phyloP scores from a whole-genome alignment of 2,888 invertebrate species.

The Habroteleia sp. region DNA sequence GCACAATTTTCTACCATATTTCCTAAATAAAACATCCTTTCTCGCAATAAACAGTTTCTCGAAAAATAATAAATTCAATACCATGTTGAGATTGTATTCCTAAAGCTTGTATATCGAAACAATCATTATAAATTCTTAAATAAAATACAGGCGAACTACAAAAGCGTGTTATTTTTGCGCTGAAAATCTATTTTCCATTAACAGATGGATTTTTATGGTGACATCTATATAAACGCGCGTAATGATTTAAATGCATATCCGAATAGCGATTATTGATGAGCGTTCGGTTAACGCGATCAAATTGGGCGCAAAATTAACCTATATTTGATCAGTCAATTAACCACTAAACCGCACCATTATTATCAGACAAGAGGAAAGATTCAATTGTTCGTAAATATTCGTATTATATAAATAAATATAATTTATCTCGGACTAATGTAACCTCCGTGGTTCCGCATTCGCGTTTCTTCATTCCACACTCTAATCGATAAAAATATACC shows the following conservation, averaged over 20 bases:
- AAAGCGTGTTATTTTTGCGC: conserved; percentile 23
- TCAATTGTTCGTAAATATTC: conserved; percentile 50
- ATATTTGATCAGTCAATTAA: conserved; percentile 53
- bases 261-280: conserved; percentile 36
- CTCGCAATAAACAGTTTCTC: conserved; percentile 36
- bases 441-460: conserved; percentile 11
- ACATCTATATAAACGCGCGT: conserved; percentile 11
- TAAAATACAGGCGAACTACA: conserved; percentile 6
- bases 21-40: conserved; percentile 44
- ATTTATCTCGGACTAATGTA: conserved; percentile 47
- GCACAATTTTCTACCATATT: conserved; percentile 44
- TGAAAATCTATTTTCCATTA: conserved; percentile 37
- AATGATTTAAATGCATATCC: conserved; percentile 53
- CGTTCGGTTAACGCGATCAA: conserved; percentile 44
- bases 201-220: conserved; percentile 25
- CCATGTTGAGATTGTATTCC: conserved; percentile 25
- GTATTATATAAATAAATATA: conserved; percentile 61
- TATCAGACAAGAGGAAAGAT: conserved; percentile 52
- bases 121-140: conserved; percentile 34
- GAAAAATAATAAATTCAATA: conserved; percentile 41
- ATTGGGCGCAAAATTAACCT: conserved; percentile 48
- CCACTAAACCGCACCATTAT: conserved; percentile 42
- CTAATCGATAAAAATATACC: conserved; percentile 57
- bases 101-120: conserved; percentile 3
- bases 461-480: conserved; percentile 38